Evolutionary conservation across 2,113 vertebrate species (phyloP), one percentile per base, ranked within the genome.

Genomic region (Strix aluco): DNA sequence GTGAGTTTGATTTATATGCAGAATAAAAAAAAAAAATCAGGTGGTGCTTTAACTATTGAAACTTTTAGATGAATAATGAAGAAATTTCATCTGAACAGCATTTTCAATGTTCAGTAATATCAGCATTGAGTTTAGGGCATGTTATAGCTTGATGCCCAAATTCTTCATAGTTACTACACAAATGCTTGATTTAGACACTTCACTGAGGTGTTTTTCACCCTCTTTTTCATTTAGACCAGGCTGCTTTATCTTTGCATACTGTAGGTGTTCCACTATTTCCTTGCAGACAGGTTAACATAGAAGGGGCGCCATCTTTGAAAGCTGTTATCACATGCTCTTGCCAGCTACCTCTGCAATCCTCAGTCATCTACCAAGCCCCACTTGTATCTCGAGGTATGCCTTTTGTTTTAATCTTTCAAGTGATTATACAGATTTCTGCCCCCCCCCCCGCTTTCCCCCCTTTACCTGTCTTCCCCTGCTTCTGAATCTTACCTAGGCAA

Each of bases 281-380:
- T 97, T 98, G 98, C 97, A 99, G 98, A 97, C 98, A 98, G 96
- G 97, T 98, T 92, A 98, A 98, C 95, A 97, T 98, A 81, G 97
- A 98, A 82, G 97, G 98, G 66, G 95, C 96, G 49, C 86, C 96
- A 4, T 94, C 97, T 72, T 96, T 98, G 95, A 95, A 97, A 80
- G 80, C 97, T 9, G 95, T 98, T 94, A 98, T 82, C 97, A 98
- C 61, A 67, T 98, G 96, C 96, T 97, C 54, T 97, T 97, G 70
- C 96, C 97, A 34, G 91, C 96, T 87, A 63, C 95, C 80, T 96
- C 96, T 1, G 94, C 96, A 15, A 70, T 98, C 22, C 97, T 98
- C 90, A 98, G 94, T 97, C 96, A 96, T 59, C 96, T 97, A 70
- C 94, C 95, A 61, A 98, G 97, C 80, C 98, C 61, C 97, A 97